Evolutionary conservation across 1,140 invertebrate genomes (phyloP).

Genomic region (Myzus persicae): DNA sequence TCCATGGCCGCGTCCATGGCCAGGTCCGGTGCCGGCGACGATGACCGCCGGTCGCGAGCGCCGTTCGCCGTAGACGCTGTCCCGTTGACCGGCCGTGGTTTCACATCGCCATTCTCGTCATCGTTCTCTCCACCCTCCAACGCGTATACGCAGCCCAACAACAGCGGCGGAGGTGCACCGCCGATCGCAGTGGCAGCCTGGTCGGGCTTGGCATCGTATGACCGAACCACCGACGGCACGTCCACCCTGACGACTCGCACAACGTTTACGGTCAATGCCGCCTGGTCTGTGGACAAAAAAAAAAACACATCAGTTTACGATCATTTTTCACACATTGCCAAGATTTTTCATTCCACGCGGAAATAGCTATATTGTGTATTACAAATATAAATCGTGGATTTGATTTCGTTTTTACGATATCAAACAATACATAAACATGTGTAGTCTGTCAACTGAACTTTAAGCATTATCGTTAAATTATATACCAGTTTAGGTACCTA

Average conservation of each 20-base stretch:
- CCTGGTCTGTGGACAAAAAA: neutral
- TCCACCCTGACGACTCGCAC: constrained; percentile 39
- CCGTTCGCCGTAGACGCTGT: neutral
- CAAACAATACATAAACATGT: too few relatives aligned
- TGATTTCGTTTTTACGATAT: too few relatives aligned
- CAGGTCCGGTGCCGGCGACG: neutral
- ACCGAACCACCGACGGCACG: constrained; percentile 31
- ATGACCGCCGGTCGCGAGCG: neutral
- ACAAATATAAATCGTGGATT: too few relatives aligned
- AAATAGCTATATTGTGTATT: too few relatives aligned
- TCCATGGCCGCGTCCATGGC: constrained; percentile 21
- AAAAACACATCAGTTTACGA: neutral
- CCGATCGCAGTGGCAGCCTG: neutral
- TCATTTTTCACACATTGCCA: too few relatives aligned
- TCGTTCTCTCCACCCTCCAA: constrained; percentile 31
- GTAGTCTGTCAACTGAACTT: too few relatives aligned
- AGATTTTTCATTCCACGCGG: too few relatives aligned
- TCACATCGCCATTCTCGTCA: constrained; percentile 20
- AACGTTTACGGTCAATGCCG: neutral
- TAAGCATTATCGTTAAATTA: neutral
- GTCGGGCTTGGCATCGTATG: neutral
- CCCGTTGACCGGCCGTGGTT: neutral
- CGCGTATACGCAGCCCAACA: constrained; percentile 38
- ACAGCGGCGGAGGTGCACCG: neutral
- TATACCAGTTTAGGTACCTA: neutral